phyloP scores from a whole-genome alignment of 2,797 vertebrate species.

The Malurus leucopterus region DNA sequence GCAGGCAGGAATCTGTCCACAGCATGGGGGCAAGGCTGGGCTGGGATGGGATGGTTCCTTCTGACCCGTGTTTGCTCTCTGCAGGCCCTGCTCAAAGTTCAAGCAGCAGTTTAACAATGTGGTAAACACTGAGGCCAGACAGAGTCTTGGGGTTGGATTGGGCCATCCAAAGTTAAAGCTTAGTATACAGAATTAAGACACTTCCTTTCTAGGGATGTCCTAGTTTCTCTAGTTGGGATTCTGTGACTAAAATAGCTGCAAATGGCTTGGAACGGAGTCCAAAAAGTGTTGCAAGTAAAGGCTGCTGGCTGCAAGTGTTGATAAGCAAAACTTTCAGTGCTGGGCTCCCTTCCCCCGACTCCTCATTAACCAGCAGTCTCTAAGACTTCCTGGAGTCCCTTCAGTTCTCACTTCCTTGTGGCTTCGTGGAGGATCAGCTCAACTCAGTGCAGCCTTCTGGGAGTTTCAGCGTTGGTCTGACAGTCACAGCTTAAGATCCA shows the following conservation, averaged over 20 bases:
- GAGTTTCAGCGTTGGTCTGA: background rate
- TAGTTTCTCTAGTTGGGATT: background rate
- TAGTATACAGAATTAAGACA: background rate
- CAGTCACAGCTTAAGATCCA: background rate
- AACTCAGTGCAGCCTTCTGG: background rate
- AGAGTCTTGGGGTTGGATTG: background rate
- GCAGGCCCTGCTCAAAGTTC: background rate
- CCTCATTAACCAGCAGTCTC: background rate
- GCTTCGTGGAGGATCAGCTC: background rate
- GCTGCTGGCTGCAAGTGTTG: background rate
- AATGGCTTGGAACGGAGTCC: background rate
- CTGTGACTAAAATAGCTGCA: conserved; percentile 13
- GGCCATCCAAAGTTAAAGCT: background rate
- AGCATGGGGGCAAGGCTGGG: background rate
- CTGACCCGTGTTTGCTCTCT: background rate
- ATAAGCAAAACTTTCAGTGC: background rate
- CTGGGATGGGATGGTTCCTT: background rate
- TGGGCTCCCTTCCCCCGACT: background rate
- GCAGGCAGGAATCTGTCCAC: background rate
- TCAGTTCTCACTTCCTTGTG: background rate
- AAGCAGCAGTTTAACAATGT: background rate
- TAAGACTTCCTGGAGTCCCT: background rate
- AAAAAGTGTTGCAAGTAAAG: background rate
- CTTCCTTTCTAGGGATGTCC: conserved; percentile 30
- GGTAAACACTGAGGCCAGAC: background rate